phyloP scores from a whole-genome alignment of 2,888 invertebrate species.

The Eupithecia centaureata region DNA sequence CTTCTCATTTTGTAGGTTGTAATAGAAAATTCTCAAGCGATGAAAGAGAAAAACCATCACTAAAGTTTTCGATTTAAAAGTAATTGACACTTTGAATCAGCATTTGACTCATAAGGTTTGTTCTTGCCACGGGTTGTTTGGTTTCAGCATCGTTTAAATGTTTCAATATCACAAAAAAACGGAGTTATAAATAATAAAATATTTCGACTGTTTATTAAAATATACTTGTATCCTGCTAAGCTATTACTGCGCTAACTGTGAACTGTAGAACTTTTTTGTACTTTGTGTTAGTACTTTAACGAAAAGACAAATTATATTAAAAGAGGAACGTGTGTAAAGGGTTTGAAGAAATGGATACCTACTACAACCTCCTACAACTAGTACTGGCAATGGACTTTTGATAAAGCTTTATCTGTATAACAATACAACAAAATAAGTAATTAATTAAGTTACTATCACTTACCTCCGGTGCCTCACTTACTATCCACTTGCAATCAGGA shows the following conservation, averaged over 20 bases:
- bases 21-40: neutral
- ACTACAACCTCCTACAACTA: neutral
- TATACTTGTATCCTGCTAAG: neutral
- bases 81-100: neutral
- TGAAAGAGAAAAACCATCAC: neutral
- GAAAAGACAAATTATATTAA: neutral
- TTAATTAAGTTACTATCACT: neutral
- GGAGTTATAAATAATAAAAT: neutral
- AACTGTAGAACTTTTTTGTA: neutral
- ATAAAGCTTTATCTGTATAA: neutral
- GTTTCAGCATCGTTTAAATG: neutral
- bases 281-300: neutral
- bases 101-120: neutral
- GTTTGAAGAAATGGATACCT: no score
- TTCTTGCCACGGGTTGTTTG: neutral
- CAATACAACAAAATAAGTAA: neutral
- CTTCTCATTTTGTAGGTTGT: conserved; percentile 2
- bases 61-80: neutral
- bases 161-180: neutral
- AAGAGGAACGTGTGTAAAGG: neutral
- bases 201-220: neutral
- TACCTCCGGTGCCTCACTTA: conserved; percentile 86
- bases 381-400: neutral
- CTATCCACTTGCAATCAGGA: conserved; percentile 97
- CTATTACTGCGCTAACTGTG: neutral